Percentiles rank a stretch among this genome's conserved stretches.
Evolutionary conservation across 2,888 invertebrate genomes (phyloP).

Genomic region (Chymomyza caudatula): DNA sequence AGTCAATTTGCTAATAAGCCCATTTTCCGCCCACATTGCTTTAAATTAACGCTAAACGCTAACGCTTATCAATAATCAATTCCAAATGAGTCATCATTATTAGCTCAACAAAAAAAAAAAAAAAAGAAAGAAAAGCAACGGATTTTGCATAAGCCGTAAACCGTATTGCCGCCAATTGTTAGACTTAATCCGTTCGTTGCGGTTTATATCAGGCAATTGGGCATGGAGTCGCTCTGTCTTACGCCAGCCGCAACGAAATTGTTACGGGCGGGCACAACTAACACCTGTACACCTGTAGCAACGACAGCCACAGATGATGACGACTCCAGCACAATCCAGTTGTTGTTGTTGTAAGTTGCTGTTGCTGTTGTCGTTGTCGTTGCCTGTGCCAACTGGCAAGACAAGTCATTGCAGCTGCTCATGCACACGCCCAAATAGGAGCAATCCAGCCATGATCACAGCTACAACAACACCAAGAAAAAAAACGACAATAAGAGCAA

Average conservation of each 20-base stretch:
- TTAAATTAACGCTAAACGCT: not conserved
- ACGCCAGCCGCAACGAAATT: not conserved
- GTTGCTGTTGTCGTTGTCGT: not conserved
- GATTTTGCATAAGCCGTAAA: not conserved
- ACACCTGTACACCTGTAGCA: constrained; percentile 35
- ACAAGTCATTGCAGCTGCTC: not conserved
- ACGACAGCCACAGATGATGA: not conserved
- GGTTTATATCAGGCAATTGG: constrained; percentile 29
- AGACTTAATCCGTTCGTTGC: constrained; percentile 41
- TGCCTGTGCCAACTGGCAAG: not conserved
- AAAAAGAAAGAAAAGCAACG: too few species aligned
- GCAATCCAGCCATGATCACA: constrained; percentile 29
- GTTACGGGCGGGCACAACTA: constrained; percentile 14
- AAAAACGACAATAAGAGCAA: constrained; percentile 35
- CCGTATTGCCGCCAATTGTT: not conserved
- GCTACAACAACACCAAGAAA: constrained; percentile 6
- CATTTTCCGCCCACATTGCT: not conserved
- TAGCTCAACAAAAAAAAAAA: too few species aligned
- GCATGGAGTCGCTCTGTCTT: not conserved
- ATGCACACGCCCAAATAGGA: constrained; percentile 29
- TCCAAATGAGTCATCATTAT: too few species aligned
- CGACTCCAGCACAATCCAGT: not conserved
- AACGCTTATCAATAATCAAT: not conserved
- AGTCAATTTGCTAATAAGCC: not conserved
- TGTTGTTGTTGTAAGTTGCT: not conserved